phyloP scores from a whole-genome alignment of 1,140 invertebrate genomes.

The Sitophilus oryzae region DNA sequence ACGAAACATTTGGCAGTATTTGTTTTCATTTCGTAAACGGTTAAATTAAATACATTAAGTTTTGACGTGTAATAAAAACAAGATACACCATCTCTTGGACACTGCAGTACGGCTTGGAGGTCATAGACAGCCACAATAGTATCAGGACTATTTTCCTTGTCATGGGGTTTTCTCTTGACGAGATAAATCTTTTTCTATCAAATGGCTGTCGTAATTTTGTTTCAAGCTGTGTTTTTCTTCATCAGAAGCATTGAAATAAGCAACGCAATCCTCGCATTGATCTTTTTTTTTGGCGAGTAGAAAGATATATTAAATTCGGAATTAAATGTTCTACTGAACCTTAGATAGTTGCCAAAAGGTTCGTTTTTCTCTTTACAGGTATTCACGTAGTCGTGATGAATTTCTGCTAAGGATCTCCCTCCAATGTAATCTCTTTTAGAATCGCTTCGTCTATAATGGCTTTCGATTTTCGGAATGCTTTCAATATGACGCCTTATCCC shows the following conservation, averaged over 20 bases:
- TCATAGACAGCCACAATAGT: conserved; percentile 34
- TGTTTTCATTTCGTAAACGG: conserved; percentile 42
- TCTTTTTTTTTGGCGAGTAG: conserved; percentile 41
- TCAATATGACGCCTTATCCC: conserved; percentile 18
- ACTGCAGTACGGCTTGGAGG: too few relatives aligned
- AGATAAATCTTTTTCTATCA: conserved; percentile 33
- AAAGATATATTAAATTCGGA: conserved; percentile 40
- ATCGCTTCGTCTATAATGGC: conserved; percentile 27
- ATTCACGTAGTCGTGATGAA: conserved; percentile 26
- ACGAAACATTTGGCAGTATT: conserved; percentile 41
- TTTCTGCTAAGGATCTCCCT: conserved; percentile 25
- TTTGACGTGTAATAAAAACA: conserved; percentile 43
- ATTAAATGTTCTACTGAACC: conserved; percentile 31
- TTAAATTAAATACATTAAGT: too few relatives aligned
- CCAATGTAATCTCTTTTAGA: conserved; percentile 30
- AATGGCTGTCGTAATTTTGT: conserved; percentile 32
- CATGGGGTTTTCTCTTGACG: conserved; percentile 15
- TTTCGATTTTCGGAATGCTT: conserved; percentile 29
- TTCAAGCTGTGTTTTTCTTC: conserved; percentile 28
- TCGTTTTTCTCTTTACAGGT: conserved; percentile 1
- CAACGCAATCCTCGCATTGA: conserved; percentile 39
- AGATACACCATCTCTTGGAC: conserved; percentile 36
- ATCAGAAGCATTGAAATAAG: conserved; percentile 33
- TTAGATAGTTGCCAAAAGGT: conserved; percentile 16
- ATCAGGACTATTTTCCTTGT: conserved; percentile 26